These are phyloP conservation scores for Willisornis vidua DNA, from an alignment of 2,113 vertebrate species.

Conservation along the genomic window DNA sequence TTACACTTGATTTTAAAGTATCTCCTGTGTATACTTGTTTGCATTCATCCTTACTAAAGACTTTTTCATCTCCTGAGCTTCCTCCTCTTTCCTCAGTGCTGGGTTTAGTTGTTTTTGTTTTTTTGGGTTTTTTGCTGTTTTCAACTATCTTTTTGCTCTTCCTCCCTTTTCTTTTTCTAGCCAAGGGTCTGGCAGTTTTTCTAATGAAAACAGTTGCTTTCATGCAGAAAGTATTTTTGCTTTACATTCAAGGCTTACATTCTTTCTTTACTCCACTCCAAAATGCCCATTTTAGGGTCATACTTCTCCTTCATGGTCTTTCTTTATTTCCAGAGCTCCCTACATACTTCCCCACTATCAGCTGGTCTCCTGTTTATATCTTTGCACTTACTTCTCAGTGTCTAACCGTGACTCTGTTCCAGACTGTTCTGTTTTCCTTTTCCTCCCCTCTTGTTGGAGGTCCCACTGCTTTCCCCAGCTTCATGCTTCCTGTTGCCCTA, in stretches of 20 bases:
- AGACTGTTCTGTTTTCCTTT: background rate
- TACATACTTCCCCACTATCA: background rate
- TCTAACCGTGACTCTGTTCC: background rate
- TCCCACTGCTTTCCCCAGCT: background rate
- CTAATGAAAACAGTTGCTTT: background rate
- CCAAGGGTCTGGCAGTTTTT: background rate
- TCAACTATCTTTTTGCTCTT: background rate
- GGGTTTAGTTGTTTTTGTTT: background rate
- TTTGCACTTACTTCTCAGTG: background rate
- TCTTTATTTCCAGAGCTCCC: background rate
- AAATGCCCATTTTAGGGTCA: background rate
- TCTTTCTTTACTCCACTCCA: background rate
- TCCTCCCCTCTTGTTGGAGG: background rate
- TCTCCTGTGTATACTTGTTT: background rate
- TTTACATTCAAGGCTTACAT: background rate
- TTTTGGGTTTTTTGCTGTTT: background rate
- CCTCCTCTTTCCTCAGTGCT: background rate
- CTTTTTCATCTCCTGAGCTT: background rate
- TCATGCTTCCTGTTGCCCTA: background rate
- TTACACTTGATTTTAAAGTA: background rate
- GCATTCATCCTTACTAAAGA: background rate
- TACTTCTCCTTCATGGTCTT: background rate
- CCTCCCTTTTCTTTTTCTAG: background rate
- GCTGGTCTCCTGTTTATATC: background rate
- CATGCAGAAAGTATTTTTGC: slow-evolving; percentile 1